Conservation (phyloP, 35 echinoderm and acorn worm genomes). For the Hemicentrotus pulcherrimus region DNA sequence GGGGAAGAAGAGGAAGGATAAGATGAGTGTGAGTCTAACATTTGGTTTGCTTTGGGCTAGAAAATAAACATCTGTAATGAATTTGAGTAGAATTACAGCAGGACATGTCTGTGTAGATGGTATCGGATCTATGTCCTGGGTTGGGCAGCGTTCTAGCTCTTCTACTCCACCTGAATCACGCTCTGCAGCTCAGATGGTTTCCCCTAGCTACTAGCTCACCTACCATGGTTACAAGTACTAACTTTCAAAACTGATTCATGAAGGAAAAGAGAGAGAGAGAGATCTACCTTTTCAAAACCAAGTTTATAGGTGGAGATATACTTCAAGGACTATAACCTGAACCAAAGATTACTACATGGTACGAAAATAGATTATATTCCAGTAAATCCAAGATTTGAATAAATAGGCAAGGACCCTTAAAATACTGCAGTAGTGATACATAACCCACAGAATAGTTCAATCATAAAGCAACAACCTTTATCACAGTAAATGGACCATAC, state of each 20-base stretch:
- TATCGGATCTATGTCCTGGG: not conserved
- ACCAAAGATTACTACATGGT: not conserved
- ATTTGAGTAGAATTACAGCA: not conserved
- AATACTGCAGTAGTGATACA: too few relatives aligned
- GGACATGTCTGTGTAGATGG: not conserved
- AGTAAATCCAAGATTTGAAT: too few relatives aligned
- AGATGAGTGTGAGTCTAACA: conserved; percentile 3
- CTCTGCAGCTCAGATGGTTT: not conserved
- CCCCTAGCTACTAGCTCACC: not conserved
- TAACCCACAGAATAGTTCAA: too few relatives aligned
- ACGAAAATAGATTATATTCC: not conserved
- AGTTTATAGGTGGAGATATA: not conserved
- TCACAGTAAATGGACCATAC: too few relatives aligned
- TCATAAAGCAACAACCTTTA: too few relatives aligned
- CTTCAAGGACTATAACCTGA: not conserved
- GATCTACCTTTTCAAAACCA: not conserved
- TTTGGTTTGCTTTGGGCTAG: not conserved
- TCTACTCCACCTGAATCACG: not conserved
- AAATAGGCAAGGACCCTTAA: too few relatives aligned
- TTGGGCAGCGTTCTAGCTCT: not conserved
- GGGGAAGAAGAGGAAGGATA: conserved; percentile 13
- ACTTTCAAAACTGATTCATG: conserved; percentile 2
- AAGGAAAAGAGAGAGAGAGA: not conserved
- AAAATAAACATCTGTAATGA: not conserved
- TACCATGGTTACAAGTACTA: not conserved